A percentile compares a stretch with the other conserved stretches of the same genome.
Conservation (phyloP, 2,888 invertebrate species). For the Osmoderma eremita region DNA sequence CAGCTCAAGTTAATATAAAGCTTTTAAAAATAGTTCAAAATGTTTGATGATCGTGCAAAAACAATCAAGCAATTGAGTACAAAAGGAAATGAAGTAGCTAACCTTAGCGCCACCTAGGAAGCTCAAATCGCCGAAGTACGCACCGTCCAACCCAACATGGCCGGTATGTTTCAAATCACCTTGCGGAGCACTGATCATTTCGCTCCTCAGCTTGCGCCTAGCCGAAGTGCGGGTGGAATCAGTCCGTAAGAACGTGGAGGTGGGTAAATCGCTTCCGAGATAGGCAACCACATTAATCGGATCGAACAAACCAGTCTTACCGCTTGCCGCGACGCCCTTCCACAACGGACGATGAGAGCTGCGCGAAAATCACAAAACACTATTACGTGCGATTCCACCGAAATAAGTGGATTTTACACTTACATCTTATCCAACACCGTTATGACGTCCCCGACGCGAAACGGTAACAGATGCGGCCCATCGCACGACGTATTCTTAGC, state of each 20-base stretch:
- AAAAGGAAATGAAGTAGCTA: slow-evolving; percentile 51
- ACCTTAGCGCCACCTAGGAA: slow-evolving; percentile 72
- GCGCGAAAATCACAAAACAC: background rate
- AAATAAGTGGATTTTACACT: no score
- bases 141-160: slow-evolving; percentile 97
- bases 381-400: background rate
- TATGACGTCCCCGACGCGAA: slow-evolving; percentile 89
- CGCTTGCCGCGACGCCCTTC: slow-evolving; percentile 90
- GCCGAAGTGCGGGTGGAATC: slow-evolving; percentile 68
- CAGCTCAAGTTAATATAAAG: no score
- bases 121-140: slow-evolving; percentile 94
- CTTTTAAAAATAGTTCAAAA: no score
- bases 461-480: slow-evolving; percentile 77
- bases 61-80: background rate
- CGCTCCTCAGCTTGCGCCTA: slow-evolving; percentile 77
- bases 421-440: slow-evolving; percentile 88
- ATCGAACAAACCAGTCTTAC: slow-evolving; percentile 93
- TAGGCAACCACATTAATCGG: slow-evolving; percentile 90
- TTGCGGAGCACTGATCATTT: slow-evolving; percentile 97
- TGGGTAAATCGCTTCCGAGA: slow-evolving; percentile 79
- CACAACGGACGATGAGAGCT: slow-evolving; percentile 77
- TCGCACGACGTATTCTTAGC: slow-evolving; percentile 70
- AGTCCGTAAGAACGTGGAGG: slow-evolving; percentile 65
- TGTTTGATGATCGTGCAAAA: no score
- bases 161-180: slow-evolving; percentile 95